These are phyloP conservation scores for Cuniculus paca DNA, from an alignment of 2,797 vertebrate genomes.

Conservation along the genomic window DNA sequence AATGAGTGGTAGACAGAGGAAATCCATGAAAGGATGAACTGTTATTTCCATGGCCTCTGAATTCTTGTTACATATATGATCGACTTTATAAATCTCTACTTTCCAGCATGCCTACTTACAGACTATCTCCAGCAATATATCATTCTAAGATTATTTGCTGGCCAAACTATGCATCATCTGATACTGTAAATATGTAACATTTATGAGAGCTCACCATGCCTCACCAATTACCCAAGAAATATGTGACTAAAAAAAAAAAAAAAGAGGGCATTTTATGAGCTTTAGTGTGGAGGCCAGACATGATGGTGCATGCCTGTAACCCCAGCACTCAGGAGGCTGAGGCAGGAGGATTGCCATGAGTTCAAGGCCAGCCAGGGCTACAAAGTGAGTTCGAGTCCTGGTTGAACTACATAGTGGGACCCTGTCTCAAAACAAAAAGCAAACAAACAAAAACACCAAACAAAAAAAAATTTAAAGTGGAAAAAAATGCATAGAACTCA, in stretches of 20 bases:
- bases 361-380: no score
- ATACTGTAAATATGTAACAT: neutral
- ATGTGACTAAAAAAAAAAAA: neutral
- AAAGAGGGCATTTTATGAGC: neutral
- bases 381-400: no score
- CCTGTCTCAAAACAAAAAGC: no score
- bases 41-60: neutral
- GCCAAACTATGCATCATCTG: neutral
- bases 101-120: neutral
- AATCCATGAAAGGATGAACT: neutral
- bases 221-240: neutral
- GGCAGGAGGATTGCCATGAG: no score
- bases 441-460: no score
- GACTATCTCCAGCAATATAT: neutral
- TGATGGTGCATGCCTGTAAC: no score
- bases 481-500: neutral
- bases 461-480: neutral
- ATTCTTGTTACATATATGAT: neutral
- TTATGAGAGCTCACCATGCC: neutral
- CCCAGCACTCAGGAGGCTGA: no score
- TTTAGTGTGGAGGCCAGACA: neutral
- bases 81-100: neutral
- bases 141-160: neutral
- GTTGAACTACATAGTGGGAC: no score
- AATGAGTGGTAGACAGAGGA: neutral